These are phyloP conservation scores for Malurus elegans DNA, from an alignment of 2,113 vertebrate species.

Conservation along the genomic window DNA sequence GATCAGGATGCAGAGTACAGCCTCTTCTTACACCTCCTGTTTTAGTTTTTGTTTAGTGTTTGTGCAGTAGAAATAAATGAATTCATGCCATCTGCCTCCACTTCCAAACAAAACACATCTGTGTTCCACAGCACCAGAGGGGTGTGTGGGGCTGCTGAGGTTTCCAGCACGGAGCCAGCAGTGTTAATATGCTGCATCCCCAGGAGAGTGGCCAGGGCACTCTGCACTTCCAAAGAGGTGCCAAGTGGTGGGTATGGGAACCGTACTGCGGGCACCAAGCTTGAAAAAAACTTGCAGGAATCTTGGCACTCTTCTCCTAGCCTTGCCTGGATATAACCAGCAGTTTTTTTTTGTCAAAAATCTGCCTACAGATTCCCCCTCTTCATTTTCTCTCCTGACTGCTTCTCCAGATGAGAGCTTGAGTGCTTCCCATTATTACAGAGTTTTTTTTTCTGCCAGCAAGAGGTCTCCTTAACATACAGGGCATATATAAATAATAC, in stretches of 20 bases:
- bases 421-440: background rate
- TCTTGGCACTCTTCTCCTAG: background rate
- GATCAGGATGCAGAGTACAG: background rate
- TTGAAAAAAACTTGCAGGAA: constrained; percentile 17
- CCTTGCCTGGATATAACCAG: background rate
- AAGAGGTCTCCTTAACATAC: background rate
- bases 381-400: constrained; percentile 17
- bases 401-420: background rate
- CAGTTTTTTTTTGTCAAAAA: constrained; percentile 34
- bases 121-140: background rate
- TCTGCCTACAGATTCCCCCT: constrained; percentile 17
- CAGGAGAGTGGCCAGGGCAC: background rate
- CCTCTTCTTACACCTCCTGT: background rate
- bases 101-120: background rate
- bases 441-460: background rate
- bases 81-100: background rate
- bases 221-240: background rate
- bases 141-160: accelerated
- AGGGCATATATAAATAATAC: background rate
- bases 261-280: accelerated
- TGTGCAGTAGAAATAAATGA: background rate
- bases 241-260: background rate
- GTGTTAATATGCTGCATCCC: background rate
- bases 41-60: constrained; percentile 7
- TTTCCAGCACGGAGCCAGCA: background rate